These are phyloP conservation scores for Nothobranchius kuhntae DNA, from an alignment of 2,113 vertebrate species.

Conservation along the genomic window DNA sequence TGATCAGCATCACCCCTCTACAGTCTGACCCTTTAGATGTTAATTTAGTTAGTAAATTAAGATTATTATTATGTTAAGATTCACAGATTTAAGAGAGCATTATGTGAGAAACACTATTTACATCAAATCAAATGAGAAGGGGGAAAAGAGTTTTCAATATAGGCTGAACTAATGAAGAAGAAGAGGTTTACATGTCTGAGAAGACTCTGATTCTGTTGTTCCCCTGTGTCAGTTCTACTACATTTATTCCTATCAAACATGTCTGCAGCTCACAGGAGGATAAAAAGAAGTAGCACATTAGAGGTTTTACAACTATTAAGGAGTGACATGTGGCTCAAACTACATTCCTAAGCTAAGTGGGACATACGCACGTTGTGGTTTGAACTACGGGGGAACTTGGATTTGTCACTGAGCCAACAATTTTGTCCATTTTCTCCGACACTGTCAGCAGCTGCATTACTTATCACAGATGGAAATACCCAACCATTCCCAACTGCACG, in stretches of 20 bases:
- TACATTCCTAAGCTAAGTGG: not conserved
- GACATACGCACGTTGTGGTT: not conserved
- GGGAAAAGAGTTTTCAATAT: no score
- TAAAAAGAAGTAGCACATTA: not conserved
- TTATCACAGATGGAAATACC: not conserved
- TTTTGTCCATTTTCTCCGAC: not conserved
- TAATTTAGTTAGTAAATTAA: no score
- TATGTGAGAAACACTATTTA: no score
- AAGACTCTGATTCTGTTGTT: not conserved
- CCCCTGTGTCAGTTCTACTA: not conserved
- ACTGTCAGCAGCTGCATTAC: not conserved
- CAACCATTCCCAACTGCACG: not conserved
- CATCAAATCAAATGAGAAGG: no score
- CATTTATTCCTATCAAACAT: constrained; percentile 1
- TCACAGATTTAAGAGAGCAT: no score
- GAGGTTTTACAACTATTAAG: not conserved
- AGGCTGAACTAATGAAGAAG: no score
- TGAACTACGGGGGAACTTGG: not conserved
- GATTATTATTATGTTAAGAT: no score
- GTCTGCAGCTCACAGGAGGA: not conserved
- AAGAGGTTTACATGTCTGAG: no score
- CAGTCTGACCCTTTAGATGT: no score
- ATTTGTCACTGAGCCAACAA: not conserved
- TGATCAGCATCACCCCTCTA: not conserved
- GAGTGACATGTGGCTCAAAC: not conserved